Evolutionary conservation across 2,797 vertebrate genomes (phyloP).

Genomic region (Danio albolineatus): DNA sequence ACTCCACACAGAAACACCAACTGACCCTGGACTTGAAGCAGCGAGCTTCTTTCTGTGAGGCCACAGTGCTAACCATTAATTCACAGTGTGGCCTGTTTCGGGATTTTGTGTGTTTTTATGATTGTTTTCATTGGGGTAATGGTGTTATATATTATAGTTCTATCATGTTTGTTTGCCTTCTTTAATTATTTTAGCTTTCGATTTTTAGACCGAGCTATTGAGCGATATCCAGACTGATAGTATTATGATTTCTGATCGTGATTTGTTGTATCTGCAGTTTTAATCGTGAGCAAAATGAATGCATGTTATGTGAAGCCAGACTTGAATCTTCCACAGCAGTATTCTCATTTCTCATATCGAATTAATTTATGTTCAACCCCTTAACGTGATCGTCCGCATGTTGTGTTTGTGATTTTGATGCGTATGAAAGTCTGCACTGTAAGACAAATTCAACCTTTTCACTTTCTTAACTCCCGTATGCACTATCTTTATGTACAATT

Average conservation of each 20-base stretch:
- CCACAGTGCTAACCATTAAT: too few relatives aligned
- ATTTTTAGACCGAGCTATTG: background rate
- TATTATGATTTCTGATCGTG: background rate
- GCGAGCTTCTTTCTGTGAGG: too few relatives aligned
- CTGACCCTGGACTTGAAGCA: too few relatives aligned
- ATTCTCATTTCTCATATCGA: background rate
- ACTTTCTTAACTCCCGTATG: conserved; percentile 14
- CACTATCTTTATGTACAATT: background rate
- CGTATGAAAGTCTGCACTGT: background rate
- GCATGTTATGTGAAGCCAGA: background rate
- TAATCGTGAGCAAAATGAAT: background rate
- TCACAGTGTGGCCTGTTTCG: background rate
- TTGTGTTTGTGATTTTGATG: background rate
- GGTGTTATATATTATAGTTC: background rate
- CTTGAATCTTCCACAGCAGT: conserved; percentile 19
- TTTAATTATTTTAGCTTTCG: background rate
- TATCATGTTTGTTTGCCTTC: background rate
- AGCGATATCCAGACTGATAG: background rate
- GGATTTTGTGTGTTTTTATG: background rate
- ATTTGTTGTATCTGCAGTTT: background rate
- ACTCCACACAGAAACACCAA: too few relatives aligned
- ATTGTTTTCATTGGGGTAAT: background rate
- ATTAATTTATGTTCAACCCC: background rate
- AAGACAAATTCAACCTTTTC: background rate
- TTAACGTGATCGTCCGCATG: conserved; percentile 3